Conservation (phyloP, 1,140 invertebrate species). For the Ceratina calcarata region DNA sequence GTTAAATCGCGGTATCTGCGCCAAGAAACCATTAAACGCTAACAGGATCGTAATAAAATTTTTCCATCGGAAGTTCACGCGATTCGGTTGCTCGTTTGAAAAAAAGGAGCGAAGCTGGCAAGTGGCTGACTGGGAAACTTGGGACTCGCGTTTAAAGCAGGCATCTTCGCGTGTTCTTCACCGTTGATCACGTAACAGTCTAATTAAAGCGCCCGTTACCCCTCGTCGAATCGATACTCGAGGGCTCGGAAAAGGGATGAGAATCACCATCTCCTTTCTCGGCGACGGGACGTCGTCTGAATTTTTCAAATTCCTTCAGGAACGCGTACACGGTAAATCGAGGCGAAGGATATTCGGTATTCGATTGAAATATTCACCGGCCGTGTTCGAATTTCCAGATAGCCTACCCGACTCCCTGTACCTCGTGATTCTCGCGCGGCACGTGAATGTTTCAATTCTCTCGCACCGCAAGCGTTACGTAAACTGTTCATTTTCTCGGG, state of each 20-base stretch:
- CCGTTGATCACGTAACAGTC: constrained; percentile 40
- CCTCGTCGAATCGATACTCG: constrained; percentile 33
- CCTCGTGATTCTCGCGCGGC: background rate
- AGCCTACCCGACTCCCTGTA: background rate
- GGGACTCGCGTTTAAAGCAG: constrained; percentile 2
- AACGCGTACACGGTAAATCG: constrained; percentile 49
- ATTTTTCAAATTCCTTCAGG: constrained; percentile 52
- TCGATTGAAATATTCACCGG: constrained; percentile 51
- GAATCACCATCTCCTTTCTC: background rate
- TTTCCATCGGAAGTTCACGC: background rate
- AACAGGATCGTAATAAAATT: background rate
- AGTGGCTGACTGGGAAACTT: constrained; percentile 1
- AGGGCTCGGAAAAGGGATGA: constrained; percentile 15
- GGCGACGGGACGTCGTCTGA: constrained; percentile 23
- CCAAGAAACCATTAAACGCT: background rate
- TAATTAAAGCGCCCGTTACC: constrained; percentile 33
- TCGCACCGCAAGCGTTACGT: constrained; percentile 26
- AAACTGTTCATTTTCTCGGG: constrained; percentile 38
- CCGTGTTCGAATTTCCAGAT: constrained; percentile 47
- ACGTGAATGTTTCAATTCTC: constrained; percentile 43
- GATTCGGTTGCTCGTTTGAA: background rate
- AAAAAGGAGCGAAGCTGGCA: background rate
- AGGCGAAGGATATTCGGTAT: constrained; percentile 47
- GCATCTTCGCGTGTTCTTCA: constrained; percentile 27
- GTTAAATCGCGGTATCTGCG: too few relatives aligned